Evolutionary conservation across 2,888 invertebrate genomes (phyloP).

Genomic region (Anticlea derivata): DNA sequence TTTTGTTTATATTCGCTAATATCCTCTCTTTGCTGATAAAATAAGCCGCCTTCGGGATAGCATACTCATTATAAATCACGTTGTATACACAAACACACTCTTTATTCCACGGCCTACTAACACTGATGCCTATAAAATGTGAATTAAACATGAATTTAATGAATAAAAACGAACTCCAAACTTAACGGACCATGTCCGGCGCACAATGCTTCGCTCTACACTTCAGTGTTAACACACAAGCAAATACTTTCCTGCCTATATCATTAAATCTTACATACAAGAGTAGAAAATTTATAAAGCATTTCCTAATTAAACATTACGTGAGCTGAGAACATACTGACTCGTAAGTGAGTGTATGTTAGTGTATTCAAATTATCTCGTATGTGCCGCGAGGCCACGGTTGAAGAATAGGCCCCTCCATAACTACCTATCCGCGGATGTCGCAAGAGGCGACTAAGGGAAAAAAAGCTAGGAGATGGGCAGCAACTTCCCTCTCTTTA

Average conservation of each 20-base stretch:
- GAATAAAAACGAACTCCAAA: conserved; percentile 21
- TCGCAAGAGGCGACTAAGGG: too few species aligned
- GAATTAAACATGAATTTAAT: conserved; percentile 16
- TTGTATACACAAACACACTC: neutral
- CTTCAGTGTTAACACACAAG: neutral
- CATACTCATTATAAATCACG: too few species aligned
- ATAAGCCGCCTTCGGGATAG: too few species aligned
- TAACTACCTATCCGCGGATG: too few species aligned
- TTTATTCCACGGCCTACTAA: conserved; percentile 12
- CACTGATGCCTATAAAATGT: conserved; percentile 11
- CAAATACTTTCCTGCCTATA: too few species aligned
- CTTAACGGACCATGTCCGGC: conserved; percentile 17
- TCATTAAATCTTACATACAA: conserved; percentile 9
- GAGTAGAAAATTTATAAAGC: neutral
- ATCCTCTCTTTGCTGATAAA: too few species aligned
- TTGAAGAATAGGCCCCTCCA: too few species aligned
- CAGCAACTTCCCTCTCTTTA: too few species aligned
- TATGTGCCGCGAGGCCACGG: too few species aligned
- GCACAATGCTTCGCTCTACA: conserved; percentile 11
- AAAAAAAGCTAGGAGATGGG: too few species aligned
- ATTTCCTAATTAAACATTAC: conserved; percentile 1
- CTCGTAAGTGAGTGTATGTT: neutral
- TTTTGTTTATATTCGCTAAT: too few species aligned
- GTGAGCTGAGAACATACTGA: neutral
- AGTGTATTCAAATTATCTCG: too few species aligned